A percentile compares a stretch with the other conserved stretches of the same genome.
Evolutionary conservation across 2,888 invertebrate species (phyloP).

Genomic region (Ichneumon xanthorius): DNA sequence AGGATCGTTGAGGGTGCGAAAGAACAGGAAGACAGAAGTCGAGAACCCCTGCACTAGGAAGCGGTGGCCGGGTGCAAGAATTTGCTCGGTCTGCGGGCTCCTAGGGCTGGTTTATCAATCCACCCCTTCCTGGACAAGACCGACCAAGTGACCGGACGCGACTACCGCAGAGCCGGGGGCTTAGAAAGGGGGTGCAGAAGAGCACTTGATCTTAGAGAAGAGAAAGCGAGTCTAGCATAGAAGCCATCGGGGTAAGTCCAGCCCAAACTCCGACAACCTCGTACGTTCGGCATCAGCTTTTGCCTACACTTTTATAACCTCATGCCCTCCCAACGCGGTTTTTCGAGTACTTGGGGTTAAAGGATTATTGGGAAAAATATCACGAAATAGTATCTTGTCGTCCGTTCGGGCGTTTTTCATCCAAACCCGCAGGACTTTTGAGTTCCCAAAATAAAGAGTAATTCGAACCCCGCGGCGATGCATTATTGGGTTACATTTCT

Average conservation of each 20-base stretch:
- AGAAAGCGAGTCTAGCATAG: slow-evolving; percentile 65
- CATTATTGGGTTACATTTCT: slow-evolving; percentile 5
- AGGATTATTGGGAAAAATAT: slow-evolving; percentile 67
- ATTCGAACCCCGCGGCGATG: not conserved
- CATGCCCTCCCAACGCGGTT: slow-evolving; percentile 77
- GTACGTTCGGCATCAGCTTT: slow-evolving; percentile 53
- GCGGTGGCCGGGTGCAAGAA: slow-evolving; percentile 81
- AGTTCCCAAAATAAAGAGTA: not conserved
- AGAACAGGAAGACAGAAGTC: slow-evolving; percentile 2
- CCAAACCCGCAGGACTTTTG: not conserved
- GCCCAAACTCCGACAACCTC: slow-evolving; percentile 80
- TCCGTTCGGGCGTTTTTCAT: not conserved
- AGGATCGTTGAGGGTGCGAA: not conserved
- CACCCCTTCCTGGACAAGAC: slow-evolving; percentile 75
- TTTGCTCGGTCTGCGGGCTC: slow-evolving; percentile 77
- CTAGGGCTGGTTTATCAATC: slow-evolving; percentile 82
- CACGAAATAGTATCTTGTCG: not conserved
- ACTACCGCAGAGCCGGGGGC: slow-evolving; percentile 52
- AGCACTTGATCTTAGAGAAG: slow-evolving; percentile 83
- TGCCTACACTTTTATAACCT: slow-evolving; percentile 52
- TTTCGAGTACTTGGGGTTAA: slow-evolving; percentile 79
- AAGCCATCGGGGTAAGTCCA: slow-evolving; percentile 78
- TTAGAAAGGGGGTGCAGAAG: slow-evolving; percentile 74
- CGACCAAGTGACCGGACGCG: slow-evolving; percentile 74
- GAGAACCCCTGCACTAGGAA: slow-evolving; percentile 64